Percentiles rank a stretch among this genome's conserved stretches.
These are phyloP conservation scores for Struthio camelus DNA, from an alignment of 2,113 vertebrate genomes.

Conservation along the genomic window DNA sequence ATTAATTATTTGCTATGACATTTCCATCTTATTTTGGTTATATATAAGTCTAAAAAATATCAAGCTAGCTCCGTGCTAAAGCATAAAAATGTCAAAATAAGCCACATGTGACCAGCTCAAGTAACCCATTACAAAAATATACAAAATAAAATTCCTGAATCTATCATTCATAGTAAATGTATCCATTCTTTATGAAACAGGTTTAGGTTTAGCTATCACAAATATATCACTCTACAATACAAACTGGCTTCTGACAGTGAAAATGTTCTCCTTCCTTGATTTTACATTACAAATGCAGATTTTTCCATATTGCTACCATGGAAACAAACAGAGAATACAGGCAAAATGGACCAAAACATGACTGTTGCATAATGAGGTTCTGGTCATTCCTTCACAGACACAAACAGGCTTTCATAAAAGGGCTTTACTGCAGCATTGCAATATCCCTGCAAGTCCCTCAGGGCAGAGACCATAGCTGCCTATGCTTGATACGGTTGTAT, in stretches of 20 bases:
- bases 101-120: neutral
- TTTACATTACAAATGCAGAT: neutral
- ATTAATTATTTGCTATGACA: neutral
- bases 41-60: neutral
- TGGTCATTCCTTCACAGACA: neutral
- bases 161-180: neutral
- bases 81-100: neutral
- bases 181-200: neutral
- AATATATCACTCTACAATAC: neutral
- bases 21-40: neutral
- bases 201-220: neutral
- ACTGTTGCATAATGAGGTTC: neutral
- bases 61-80: neutral
- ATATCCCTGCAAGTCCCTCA: neutral
- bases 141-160: neutral
- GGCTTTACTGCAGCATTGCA: neutral
- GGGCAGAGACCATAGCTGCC: neutral
- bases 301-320: conserved; percentile 29
- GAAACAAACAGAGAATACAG: conserved; percentile 44
- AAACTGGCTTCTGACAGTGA: neutral
- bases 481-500: neutral
- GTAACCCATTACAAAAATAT: neutral
- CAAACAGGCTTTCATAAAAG: neutral
- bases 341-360: neutral
- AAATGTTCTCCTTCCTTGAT: neutral